Base-by-base conservation (phyloP, 2,888 invertebrate genomes). In the Pammene fasciana region DNA sequence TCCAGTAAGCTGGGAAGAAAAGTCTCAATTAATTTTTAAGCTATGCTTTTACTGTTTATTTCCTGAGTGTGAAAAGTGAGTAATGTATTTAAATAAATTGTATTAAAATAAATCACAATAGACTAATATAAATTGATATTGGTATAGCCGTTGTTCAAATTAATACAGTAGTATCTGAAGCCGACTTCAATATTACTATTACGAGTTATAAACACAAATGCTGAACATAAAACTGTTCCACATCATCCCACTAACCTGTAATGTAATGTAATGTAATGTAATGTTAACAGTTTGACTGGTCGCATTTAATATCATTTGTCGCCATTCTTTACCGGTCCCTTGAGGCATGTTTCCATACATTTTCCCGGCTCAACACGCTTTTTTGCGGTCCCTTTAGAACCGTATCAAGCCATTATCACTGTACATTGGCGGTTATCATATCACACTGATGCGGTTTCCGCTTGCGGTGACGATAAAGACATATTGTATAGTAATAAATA, bases 21-120 rank as follows among this genome's bases (percentile, higher is more conserved):
- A 18, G 65, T 43, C 5, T 41, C 45, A 64, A 68, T 66, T 50
- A n/a, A 70, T 55, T 70, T 70, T 8, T 43, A 43, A 56, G 43
- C n/a, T 52, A 34, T 16, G 55, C 14, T 48, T 8, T 64, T 50
- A 10, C 14, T 62, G n/a, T 48, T 11, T 48, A 36, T 46, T 14
- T 26, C n/a, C 26, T 5, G 8, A 10, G 8, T 7, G 7, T n/a
- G n/a, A n/a, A 7, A 43, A 0, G 4, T 26, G 26, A 26, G 26
- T 26, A 3, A 3, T 26, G 4, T 26, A 26, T 57, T 26, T 0
- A 13, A 26, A 8, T 5, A 2, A 13, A 52, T 26, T 52, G 6
- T 9, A 38, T 38, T 9, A 38, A 38, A 38, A 38, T 9, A 38
- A 38, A 38, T 5, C 14, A 46, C 14, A 46, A 46, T 4, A 14